Percentiles rank a stretch among this genome's conserved stretches.
phyloP scores from a whole-genome alignment of 2,888 invertebrate genomes.

The Acronicta alni region DNA sequence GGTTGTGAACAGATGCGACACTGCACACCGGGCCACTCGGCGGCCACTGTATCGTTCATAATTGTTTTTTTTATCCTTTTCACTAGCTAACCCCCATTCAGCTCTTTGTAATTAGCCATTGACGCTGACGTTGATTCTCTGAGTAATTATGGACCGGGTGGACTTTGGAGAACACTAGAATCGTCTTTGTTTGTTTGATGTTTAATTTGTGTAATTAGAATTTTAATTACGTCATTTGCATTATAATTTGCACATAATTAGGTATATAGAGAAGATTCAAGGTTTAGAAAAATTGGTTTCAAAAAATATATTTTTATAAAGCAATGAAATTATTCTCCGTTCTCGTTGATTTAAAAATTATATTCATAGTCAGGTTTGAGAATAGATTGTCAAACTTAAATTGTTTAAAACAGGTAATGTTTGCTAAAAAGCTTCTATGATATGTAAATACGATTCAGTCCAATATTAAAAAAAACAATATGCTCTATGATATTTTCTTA shows the following conservation, averaged over 20 bases:
- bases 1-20: conserved; percentile 86
- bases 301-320: too few relatives aligned
- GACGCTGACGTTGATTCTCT: conserved; percentile 78
- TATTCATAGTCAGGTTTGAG: too few relatives aligned
- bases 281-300: too few relatives aligned
- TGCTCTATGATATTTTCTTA: too few relatives aligned
- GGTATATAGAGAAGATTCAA: background rate
- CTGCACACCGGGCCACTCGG: conserved; percentile 85
- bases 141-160: conserved; percentile 81
- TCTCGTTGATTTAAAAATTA: too few relatives aligned
- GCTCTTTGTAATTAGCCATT: conserved; percentile 86
- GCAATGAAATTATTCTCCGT: too few relatives aligned
- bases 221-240: conserved; percentile 18
- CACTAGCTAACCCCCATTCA: conserved; percentile 83
- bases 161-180: conserved; percentile 64
- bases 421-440: too few relatives aligned
- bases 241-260: background rate
- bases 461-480: too few relatives aligned
- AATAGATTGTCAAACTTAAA: too few relatives aligned
- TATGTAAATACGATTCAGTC: too few relatives aligned
- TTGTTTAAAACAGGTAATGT: too few relatives aligned
- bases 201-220: conserved; percentile 28
- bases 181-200: conserved; percentile 54
- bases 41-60: conserved; percentile 88
- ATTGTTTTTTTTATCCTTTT: conserved; percentile 80